These are phyloP conservation scores for Drosophila demipolita DNA, from an alignment of 2,888 invertebrate species.

Conservation along the genomic window DNA sequence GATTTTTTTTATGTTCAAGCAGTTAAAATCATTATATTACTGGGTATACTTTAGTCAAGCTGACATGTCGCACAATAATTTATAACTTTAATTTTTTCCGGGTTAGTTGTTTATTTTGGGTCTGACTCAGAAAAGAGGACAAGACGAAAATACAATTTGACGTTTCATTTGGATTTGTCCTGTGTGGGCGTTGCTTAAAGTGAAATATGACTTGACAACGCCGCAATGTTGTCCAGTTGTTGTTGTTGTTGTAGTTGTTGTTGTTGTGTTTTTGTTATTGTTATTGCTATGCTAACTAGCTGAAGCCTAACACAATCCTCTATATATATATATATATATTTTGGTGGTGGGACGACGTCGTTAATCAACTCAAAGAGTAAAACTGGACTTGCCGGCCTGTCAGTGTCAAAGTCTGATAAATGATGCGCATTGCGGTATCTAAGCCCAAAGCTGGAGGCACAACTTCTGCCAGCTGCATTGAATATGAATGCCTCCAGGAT, in stretches of 20 bases:
- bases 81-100: background rate
- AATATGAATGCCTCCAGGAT: constrained; percentile 8
- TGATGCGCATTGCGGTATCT: constrained; percentile 48
- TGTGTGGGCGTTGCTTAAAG: constrained; percentile 60
- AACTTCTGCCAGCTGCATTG: constrained; percentile 3
- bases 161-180: constrained; percentile 71
- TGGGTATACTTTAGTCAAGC: background rate
- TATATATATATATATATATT: background rate
- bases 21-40: background rate
- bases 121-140: constrained; percentile 30
- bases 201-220: constrained; percentile 77
- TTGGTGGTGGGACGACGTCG: constrained; percentile 43
- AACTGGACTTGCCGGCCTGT: constrained; percentile 62
- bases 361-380: constrained; percentile 69
- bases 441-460: constrained; percentile 19
- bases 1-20: too few species aligned
- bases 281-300: constrained; percentile 43
- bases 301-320: constrained; percentile 5
- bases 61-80: too few species aligned
- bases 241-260: constrained; percentile 28
- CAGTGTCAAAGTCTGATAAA: constrained; percentile 77
- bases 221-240: constrained; percentile 37
- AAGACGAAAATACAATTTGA: constrained; percentile 66
- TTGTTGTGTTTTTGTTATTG: constrained; percentile 6
- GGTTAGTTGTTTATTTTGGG: constrained; percentile 16